Evolutionary conservation across 2,888 invertebrate species (phyloP).

Genomic region (Drosophila trichaetosa): DNA sequence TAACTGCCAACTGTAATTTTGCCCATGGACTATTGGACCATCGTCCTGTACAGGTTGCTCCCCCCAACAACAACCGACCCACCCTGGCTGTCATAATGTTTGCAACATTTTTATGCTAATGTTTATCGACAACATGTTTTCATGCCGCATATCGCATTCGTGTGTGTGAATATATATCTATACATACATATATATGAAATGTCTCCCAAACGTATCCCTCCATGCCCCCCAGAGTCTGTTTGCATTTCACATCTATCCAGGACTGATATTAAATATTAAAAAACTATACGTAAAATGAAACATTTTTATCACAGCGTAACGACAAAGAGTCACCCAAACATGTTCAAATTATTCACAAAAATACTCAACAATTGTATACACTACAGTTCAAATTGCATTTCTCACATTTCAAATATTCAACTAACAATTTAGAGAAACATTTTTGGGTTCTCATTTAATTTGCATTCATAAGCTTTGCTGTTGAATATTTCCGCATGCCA

Average conservation of each 20-base stretch:
- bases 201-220: neutral
- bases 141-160: conserved; percentile 52
- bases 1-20: conserved; percentile 35
- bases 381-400: conserved; percentile 2
- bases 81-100: conserved; percentile 55
- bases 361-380: conserved; percentile 20
- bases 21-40: conserved; percentile 39
- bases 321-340: conserved; percentile 55
- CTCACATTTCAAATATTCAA: conserved; percentile 1
- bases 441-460: neutral
- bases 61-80: neutral
- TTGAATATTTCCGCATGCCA: neutral
- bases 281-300: conserved; percentile 78
- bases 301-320: conserved; percentile 71
- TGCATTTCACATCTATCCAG: conserved; percentile 56
- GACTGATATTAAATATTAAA: conserved; percentile 77
- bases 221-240: conserved; percentile 26
- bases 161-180: conserved; percentile 14
- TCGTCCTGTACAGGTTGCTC: neutral
- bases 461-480: neutral
- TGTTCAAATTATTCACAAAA: conserved; percentile 10
- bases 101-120: conserved; percentile 81
- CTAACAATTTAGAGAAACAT: neutral
- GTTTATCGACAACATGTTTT: conserved; percentile 75
- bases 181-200: conserved; percentile 7